Conservation (phyloP, 2,797 vertebrate genomes). For the Amniataba percoides region DNA sequence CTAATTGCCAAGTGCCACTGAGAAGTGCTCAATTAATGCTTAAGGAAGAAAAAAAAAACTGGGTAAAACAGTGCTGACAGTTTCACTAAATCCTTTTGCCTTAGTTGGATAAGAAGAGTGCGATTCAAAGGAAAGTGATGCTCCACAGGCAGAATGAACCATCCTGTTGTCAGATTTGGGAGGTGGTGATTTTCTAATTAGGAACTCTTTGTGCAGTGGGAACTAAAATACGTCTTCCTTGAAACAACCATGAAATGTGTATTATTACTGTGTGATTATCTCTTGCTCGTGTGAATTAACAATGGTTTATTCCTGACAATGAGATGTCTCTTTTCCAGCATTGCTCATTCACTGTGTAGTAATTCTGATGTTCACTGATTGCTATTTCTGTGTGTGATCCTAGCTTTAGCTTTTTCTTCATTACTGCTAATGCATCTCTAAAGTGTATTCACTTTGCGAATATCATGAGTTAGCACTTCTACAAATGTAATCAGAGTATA, state of each 20-base stretch:
- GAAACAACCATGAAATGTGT: slow-evolving; percentile 76
- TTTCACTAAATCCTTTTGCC: slow-evolving; percentile 47
- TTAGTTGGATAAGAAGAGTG: slow-evolving; percentile 26
- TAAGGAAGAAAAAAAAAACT: background rate
- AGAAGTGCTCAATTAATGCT: slow-evolving; percentile 69
- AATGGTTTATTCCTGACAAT: slow-evolving; percentile 53
- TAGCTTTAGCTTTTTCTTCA: slow-evolving; percentile 36
- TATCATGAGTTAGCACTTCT: slow-evolving; percentile 46
- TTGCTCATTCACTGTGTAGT: slow-evolving; percentile 39
- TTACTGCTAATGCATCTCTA: slow-evolving; percentile 66
- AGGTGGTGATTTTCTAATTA: slow-evolving; percentile 50
- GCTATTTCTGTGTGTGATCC: slow-evolving; percentile 64
- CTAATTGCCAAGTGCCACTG: slow-evolving; percentile 78
- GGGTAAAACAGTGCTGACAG: slow-evolving; percentile 47
- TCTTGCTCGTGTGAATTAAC: slow-evolving; percentile 63
- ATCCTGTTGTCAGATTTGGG: slow-evolving; percentile 31
- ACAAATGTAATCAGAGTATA: slow-evolving; percentile 72
- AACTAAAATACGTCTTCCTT: slow-evolving; percentile 79
- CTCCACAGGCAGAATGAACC: slow-evolving; percentile 15
- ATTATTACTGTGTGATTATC: slow-evolving; percentile 54
- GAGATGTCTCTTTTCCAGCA: slow-evolving; percentile 49
- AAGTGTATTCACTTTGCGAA: slow-evolving; percentile 60
- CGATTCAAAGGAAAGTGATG: slow-evolving; percentile 34
- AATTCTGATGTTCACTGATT: slow-evolving; percentile 56
- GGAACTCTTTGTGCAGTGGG: slow-evolving; percentile 35